phyloP scores from a whole-genome alignment of 2,888 invertebrate genomes.

The Melanostoma mellinum region DNA sequence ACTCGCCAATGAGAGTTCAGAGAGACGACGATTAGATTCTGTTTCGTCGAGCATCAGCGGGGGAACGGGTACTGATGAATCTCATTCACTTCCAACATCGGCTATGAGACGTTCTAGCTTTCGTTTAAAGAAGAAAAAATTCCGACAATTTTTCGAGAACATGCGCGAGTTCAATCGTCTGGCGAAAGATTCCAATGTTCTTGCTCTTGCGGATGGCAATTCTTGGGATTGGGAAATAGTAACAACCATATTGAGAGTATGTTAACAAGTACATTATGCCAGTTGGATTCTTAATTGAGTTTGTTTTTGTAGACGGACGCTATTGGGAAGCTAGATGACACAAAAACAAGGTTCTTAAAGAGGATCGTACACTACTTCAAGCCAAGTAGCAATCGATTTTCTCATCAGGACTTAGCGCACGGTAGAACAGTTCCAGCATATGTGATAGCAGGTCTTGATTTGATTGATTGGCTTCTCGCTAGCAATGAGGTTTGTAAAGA shows the following conservation, averaged over 20 bases:
- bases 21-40: slow-evolving; percentile 82
- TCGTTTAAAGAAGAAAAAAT: slow-evolving; percentile 81
- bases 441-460: slow-evolving; percentile 80
- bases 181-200: slow-evolving; percentile 91
- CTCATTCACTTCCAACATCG: slow-evolving; percentile 78
- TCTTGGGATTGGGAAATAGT: slow-evolving; percentile 98
- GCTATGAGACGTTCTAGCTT: slow-evolving; percentile 79
- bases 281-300: too few species aligned
- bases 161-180: slow-evolving; percentile 85
- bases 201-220: slow-evolving; percentile 90
- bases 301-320: slow-evolving; percentile 80
- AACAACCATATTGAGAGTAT: slow-evolving; percentile 89
- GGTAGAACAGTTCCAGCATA: slow-evolving; percentile 79
- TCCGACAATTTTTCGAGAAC: slow-evolving; percentile 84
- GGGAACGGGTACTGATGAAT: slow-evolving; percentile 76
- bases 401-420: slow-evolving; percentile 88
- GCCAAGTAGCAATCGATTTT: slow-evolving; percentile 94
- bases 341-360: slow-evolving; percentile 87
- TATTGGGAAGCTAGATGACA: slow-evolving; percentile 86
- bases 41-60: slow-evolving; percentile 81
- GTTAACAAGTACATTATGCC: slow-evolving; percentile 23
- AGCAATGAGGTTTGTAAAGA: slow-evolving; percentile 77
- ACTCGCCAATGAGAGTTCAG: slow-evolving; percentile 72
- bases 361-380: slow-evolving; percentile 92
- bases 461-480: slow-evolving; percentile 80